These are phyloP conservation scores for Lepus europaeus DNA, from an alignment of 2,113 vertebrate species.

Conservation along the genomic window DNA sequence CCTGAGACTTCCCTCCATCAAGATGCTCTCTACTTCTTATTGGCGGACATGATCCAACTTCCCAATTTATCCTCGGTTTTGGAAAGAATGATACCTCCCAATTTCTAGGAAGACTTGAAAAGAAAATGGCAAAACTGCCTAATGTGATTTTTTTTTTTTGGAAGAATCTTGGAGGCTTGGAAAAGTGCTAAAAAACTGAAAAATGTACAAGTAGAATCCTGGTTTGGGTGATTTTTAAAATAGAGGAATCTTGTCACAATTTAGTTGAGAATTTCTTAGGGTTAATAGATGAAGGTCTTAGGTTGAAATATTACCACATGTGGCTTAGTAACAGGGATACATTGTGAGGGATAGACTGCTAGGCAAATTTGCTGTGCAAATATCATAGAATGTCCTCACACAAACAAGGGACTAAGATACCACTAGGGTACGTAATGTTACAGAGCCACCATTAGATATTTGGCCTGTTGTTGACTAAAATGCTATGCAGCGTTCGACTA, in stretches of 20 bases:
- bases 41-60: fast-evolving
- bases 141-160: background rate
- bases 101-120: background rate
- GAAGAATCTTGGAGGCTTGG: background rate
- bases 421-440: background rate
- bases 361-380: no score
- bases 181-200: background rate
- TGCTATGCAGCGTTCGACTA: no score
- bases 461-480: no score
- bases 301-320: background rate
- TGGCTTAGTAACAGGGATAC: no score
- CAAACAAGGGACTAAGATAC: background rate
- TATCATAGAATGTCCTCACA: no score
- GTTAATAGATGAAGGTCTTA: background rate
- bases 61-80: background rate
- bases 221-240: background rate
- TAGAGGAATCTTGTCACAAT: background rate
- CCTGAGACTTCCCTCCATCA: background rate
- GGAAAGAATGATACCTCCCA: background rate
- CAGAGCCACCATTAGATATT: no score
- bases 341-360: no score
- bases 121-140: background rate
- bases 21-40: background rate
- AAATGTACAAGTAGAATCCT: background rate
- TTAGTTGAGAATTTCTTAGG: background rate